Evolutionary conservation across 2,888 invertebrate genomes (phyloP), one percentile per base, ranked within the genome.

Genomic region (Idaea biselata): DNA sequence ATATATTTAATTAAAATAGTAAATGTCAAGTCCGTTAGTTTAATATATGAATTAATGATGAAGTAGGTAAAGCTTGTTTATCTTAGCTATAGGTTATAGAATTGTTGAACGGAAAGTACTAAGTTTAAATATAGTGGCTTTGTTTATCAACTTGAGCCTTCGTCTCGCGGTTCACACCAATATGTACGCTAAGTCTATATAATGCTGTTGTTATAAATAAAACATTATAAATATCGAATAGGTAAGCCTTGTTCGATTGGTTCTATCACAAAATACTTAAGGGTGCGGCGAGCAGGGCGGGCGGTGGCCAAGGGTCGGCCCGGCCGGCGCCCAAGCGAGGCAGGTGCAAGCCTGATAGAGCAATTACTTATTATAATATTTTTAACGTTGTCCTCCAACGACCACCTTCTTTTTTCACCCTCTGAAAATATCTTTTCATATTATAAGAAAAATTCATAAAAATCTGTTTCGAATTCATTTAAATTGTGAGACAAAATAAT

Each of bases 291-390:
- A 71, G 68, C 63, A 74, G 74, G 75, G 74, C 66, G 74, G 73
- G 68, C 59, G 66, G 68, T 69, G 71, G 11, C 8, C 11, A 73
- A 69, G 75, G 73, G 73, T 67, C 74, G 68, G 68, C 62, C 6
- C 56, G 56, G 56, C 18, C 33, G 31, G 70, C 63, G 69, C 73
- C 66, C 65, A 73, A 71, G 75, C 77, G 80, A 76, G 83, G 81
- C 90, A 91, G 90, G 89, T 90, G 90, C 83, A 79, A 76, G 73
- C 79, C 78, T 84, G 84, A 90, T 89, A 83, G 82, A 85, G 82
- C 87, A 88, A 89, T 91, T 86, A 89, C 88, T 87, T 87, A 87
- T 86, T 88, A 87, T 87, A 86, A 88, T 87, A 88, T 87, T 86
- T 88, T 88, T 86, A 88, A 87, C 86, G 80, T 82, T 79, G 70